These are phyloP conservation scores for Neolamprologus hecqui DNA, from an alignment of 2,113 vertebrate species.

Conservation along the genomic window DNA sequence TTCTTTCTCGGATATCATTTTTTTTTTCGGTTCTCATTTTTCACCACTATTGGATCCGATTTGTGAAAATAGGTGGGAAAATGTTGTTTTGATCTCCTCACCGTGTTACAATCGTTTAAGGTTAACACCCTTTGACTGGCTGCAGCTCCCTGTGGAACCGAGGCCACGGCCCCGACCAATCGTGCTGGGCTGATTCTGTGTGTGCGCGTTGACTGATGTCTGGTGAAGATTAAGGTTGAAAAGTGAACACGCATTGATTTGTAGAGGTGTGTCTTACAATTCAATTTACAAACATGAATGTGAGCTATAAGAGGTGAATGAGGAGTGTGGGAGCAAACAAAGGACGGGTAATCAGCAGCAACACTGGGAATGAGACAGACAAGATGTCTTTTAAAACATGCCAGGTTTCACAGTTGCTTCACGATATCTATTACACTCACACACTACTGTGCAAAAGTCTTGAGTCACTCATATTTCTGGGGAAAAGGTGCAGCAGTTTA, in stretches of 20 bases:
- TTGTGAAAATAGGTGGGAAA: neutral
- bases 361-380: neutral
- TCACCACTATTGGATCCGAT: neutral
- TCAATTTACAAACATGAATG: neutral
- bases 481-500: neutral
- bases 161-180: neutral
- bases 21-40: neutral
- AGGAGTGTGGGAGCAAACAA: neutral
- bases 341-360: neutral
- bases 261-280: neutral
- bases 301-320: neutral
- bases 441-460: neutral
- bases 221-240: neutral
- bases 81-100: constrained; percentile 1
- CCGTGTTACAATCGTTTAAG: constrained; percentile 10
- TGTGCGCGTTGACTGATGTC: neutral
- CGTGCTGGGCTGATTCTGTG: neutral
- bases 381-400: neutral
- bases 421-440: neutral
- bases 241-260: constrained; percentile 19
- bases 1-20: neutral
- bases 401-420: neutral
- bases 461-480: neutral
- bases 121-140: constrained; percentile 4
- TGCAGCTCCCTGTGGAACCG: neutral